phyloP scores from a whole-genome alignment of 2,797 vertebrate species.

The Sphenopsis melanotis region DNA sequence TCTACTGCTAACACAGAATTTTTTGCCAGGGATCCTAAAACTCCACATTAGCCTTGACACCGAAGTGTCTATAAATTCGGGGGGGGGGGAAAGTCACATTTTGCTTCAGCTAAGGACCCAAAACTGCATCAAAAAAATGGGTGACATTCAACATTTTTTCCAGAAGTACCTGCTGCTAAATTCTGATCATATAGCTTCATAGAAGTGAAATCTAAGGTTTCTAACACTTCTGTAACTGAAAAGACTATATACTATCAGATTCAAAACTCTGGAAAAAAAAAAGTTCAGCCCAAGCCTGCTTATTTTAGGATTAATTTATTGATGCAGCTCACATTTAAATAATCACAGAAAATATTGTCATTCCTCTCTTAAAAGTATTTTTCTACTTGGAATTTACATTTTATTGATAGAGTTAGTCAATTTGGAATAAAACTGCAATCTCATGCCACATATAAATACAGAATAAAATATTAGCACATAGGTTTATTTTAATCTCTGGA shows the following conservation, averaged over 20 bases:
- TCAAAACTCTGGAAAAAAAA: neutral
- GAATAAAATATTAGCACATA: neutral
- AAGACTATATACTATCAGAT: neutral
- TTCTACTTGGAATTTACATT: neutral
- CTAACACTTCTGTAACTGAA: neutral
- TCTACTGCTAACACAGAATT: neutral
- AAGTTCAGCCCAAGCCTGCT: neutral
- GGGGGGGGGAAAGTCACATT: accelerated
- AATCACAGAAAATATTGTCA: neutral
- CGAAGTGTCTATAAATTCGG: neutral
- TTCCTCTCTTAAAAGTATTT: neutral
- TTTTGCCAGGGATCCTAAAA: neutral
- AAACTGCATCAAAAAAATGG: neutral
- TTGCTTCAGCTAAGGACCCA: neutral
- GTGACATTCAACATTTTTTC: neutral
- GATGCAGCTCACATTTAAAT: neutral
- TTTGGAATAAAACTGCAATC: neutral
- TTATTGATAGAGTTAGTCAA: neutral
- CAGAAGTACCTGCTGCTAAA: neutral
- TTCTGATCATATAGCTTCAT: neutral
- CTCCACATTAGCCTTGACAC: neutral
- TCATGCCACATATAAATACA: neutral
- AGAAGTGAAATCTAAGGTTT: neutral
- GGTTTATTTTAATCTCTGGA: neutral
- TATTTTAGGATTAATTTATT: neutral